These are phyloP conservation scores for Cecropterus lyciades DNA, from an alignment of 1,140 invertebrate genomes.

Conservation along the genomic window DNA sequence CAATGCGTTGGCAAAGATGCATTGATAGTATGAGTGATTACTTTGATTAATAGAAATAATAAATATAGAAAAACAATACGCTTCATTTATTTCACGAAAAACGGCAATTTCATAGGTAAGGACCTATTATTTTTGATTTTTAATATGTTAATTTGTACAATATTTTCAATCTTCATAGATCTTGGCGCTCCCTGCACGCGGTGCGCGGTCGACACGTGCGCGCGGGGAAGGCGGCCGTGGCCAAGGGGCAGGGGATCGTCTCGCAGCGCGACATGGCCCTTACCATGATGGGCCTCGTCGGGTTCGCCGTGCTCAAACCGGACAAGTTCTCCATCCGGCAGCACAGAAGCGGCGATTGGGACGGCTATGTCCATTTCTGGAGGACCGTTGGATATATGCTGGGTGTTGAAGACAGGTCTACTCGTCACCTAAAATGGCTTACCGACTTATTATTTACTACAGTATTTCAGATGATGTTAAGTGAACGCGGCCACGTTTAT, in stretches of 20 bases:
- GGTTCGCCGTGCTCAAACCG: slow-evolving; percentile 36
- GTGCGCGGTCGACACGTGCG: slow-evolving; percentile 37
- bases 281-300: slow-evolving; percentile 40
- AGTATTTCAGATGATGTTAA: too few relatives aligned
- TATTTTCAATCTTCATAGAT: not conserved
- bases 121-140: too few relatives aligned
- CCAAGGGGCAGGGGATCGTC: slow-evolving; percentile 37
- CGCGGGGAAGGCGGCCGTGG: slow-evolving; percentile 20
- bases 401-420: slow-evolving; percentile 44
- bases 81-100: too few relatives aligned
- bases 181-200: slow-evolving; percentile 36
- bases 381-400: slow-evolving; percentile 40
- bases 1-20: too few relatives aligned
- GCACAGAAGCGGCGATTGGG: slow-evolving; percentile 37
- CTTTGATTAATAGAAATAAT: too few relatives aligned
- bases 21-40: too few relatives aligned
- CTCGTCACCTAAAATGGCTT: too few relatives aligned
- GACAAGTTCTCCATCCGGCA: slow-evolving; percentile 38
- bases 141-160: too few relatives aligned
- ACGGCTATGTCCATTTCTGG: slow-evolving; percentile 42
- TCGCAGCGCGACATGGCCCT: slow-evolving; percentile 43
- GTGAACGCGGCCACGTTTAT: too few relatives aligned
- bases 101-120: too few relatives aligned
- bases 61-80: too few relatives aligned
- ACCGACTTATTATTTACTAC: not conserved